Evolutionary conservation across 2,888 invertebrate genomes (phyloP).

Genomic region (Myopa tessellatipennis): DNA sequence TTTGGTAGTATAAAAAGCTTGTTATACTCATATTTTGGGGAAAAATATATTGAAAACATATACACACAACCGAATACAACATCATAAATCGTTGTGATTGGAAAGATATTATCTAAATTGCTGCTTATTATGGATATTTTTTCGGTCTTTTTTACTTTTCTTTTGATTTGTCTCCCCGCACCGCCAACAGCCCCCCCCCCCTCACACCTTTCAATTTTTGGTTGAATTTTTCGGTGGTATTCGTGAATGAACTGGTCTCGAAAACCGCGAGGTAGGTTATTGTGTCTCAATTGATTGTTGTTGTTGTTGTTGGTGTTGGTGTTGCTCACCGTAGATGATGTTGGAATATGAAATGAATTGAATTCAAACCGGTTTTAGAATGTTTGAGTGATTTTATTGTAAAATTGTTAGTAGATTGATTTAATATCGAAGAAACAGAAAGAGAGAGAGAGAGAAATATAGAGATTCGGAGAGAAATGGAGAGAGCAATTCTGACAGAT

Average conservation of each 20-base stretch:
- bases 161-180: not conserved
- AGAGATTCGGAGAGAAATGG: not conserved
- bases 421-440: not conserved
- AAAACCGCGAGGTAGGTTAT: conserved; percentile 19
- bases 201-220: not conserved
- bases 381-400: not conserved
- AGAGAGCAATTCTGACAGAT: not conserved
- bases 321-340: conserved; percentile 31
- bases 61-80: conserved; percentile 19
- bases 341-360: too few relatives aligned
- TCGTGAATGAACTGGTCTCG: not conserved
- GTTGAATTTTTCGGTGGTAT: not conserved
- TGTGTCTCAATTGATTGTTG: conserved; percentile 43
- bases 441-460: not conserved
- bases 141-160: conserved; percentile 12
- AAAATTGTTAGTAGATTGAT: not conserved
- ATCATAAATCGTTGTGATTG: conserved; percentile 44
- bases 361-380: too few relatives aligned
- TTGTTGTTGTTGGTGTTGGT: conserved; percentile 42
- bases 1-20: too few relatives aligned
- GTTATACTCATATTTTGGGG: too few relatives aligned
- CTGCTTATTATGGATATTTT: conserved; percentile 39
- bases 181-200: too few relatives aligned
- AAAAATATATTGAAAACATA: too few relatives aligned
- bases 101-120: conserved; percentile 44